phyloP scores from a whole-genome alignment of 1,140 invertebrate genomes.

The Ceratosolen fusciceps region DNA sequence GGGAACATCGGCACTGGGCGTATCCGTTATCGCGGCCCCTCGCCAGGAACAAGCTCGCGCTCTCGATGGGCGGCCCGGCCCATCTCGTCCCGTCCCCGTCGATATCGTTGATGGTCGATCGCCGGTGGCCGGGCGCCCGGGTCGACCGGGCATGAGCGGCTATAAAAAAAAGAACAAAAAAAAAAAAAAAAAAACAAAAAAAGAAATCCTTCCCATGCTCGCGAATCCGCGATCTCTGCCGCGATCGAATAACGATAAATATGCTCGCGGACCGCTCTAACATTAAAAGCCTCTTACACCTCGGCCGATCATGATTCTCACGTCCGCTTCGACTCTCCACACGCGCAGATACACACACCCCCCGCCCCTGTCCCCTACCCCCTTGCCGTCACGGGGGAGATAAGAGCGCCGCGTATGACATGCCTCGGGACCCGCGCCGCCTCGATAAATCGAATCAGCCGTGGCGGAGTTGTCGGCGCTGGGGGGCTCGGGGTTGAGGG shows the following conservation, averaged over 20 bases:
- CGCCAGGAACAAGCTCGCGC: constrained; percentile 30
- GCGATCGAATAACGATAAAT: constrained; percentile 68
- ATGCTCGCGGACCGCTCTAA: constrained; percentile 55
- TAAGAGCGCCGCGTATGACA: constrained; percentile 68
- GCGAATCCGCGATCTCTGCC: constrained; percentile 48
- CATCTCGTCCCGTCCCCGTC: constrained; percentile 32
- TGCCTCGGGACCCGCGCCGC: constrained; percentile 53
- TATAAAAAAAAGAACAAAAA: too few species aligned
- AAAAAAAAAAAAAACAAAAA: too few species aligned
- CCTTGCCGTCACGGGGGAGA: constrained; percentile 55
- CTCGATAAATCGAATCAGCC: constrained; percentile 48
- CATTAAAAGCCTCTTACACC: constrained; percentile 71
- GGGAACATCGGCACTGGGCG: constrained; percentile 15
- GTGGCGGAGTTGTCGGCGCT: neutral
- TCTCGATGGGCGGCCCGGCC: constrained; percentile 33
- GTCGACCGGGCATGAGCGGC: too few species aligned
- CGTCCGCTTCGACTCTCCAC: constrained; percentile 44
- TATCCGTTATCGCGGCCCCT: constrained; percentile 34
- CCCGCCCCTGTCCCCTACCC: too few species aligned
- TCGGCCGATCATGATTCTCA: constrained; percentile 65
- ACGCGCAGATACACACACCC: too few species aligned
- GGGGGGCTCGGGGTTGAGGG: too few species aligned
- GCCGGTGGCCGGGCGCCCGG: too few species aligned
- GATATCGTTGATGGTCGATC: constrained; percentile 21
- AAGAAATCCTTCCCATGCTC: constrained; percentile 36